phyloP scores from a whole-genome alignment of 2,797 vertebrate genomes.

The Ctenosaura bakeri region DNA sequence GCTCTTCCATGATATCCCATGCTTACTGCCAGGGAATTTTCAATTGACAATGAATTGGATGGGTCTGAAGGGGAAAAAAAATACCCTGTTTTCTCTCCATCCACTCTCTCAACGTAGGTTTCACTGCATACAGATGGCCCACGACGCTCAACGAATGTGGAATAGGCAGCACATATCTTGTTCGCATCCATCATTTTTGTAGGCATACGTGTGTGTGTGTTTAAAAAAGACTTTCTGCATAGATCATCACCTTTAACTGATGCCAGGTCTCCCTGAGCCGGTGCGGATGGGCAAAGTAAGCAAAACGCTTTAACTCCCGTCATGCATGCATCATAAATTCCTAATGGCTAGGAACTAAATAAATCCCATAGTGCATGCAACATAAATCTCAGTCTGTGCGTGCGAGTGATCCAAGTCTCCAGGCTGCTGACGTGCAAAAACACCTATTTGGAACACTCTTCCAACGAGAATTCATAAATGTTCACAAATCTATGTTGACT shows the following conservation, averaged over 20 bases:
- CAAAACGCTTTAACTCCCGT: conserved; percentile 38
- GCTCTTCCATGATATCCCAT: not conserved
- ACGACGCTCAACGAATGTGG: not conserved
- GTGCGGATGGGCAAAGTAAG: not conserved
- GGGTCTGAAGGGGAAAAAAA: not conserved
- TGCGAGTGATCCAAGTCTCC: not conserved
- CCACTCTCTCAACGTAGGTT: not conserved
- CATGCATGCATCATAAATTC: conserved; percentile 41
- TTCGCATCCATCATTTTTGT: not conserved
- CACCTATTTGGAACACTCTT: not conserved
- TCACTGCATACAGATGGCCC: not conserved
- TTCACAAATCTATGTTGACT: conserved; percentile 26
- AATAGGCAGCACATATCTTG: not conserved
- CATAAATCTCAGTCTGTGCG: not conserved
- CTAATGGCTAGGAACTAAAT: conserved; percentile 5
- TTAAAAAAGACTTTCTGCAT: conserved; percentile 17
- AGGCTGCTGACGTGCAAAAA: not conserved
- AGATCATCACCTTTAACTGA: conserved; percentile 18
- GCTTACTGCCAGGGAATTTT: not conserved
- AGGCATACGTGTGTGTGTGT: not conserved
- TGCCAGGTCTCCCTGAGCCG: not conserved
- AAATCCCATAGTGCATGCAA: conserved; percentile 6
- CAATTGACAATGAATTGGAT: not conserved
- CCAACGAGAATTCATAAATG: not conserved
- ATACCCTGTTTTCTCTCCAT: not conserved